Evolutionary conservation across 2,113 vertebrate species (phyloP).

Genomic region (Hemiprocne comata): DNA sequence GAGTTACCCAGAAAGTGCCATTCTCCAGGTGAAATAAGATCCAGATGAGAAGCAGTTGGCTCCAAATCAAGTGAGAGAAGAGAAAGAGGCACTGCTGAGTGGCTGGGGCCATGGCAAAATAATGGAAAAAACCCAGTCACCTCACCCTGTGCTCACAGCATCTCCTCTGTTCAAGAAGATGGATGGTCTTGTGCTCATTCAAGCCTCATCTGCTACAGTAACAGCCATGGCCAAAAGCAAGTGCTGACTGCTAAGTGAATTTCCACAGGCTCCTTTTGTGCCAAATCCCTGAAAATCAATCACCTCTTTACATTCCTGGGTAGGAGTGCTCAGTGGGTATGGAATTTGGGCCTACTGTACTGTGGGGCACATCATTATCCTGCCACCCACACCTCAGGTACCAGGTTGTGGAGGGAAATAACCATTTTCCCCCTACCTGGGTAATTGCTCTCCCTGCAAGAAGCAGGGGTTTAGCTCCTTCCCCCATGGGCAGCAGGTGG

Average conservation of each 20-base stretch:
- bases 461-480: not conserved
- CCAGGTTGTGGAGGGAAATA: not conserved
- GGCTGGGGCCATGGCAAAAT: not conserved
- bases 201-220: not conserved
- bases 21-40: not conserved
- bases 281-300: not conserved
- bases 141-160: conserved; percentile 23
- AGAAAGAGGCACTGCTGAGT: not conserved
- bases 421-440: rapidly evolving
- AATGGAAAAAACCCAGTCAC: not conserved
- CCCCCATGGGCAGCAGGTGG: not conserved
- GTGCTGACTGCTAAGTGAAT: conserved; percentile 27
- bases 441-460: not conserved
- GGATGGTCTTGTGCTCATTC: not conserved
- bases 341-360: not conserved
- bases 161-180: not conserved
- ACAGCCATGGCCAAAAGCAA: not conserved
- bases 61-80: not conserved
- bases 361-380: not conserved
- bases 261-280: not conserved
- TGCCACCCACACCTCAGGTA: not conserved
- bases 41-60: not conserved
- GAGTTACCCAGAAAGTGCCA: not conserved
- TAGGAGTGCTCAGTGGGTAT: not conserved
- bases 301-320: rapidly evolving